Evolutionary conservation across 2,888 invertebrate genomes (phyloP), one percentile per base, ranked within the genome.

Genomic region (Lampropteryx suffumata): DNA sequence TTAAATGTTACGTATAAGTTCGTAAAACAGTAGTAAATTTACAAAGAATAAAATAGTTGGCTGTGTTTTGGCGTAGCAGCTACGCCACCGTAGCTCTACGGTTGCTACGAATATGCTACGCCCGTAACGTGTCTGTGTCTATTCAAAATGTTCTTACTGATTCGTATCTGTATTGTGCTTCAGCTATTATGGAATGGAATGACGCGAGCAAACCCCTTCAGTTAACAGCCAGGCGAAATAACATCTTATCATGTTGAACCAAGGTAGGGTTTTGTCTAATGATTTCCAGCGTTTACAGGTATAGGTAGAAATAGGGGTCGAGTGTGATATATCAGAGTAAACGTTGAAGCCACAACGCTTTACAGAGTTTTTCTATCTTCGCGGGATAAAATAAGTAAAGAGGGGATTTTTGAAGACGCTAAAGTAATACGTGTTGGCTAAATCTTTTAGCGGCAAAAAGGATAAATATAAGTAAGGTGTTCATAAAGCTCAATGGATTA

Each of bases 251-350:
- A 6, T n/a, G 36, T 40, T 24, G 27, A 36, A n/a, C 4, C 45
- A 50, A 13, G 44, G 35, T 39, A 1, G 46, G 27, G 8, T 32
- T 36, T 49, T 13, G 32, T 8, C 11, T 44, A 12, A 21, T 21
- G 7, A 34, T 13, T 11, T 13, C 29, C 45, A 27, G 35, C 33
- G 35, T 45, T 37, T 36, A 39, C 48, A 56, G 58, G 49, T 46
- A 45, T 50, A 44, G 45, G 36, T 53, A 53, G 47, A 58, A 57
- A 57, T 50, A 42, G 57, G 53, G 58, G 52, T 57, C 52, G 52
- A 42, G 39, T 46, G 55, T 49, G 45, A 55, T 59, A 49, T 53
- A 61, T 61, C 49, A 52, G 35, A 50, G 55, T 55, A 57, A 57
- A 56, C 48, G 51, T 40, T 29, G 37, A 50, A 50, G 50, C 50